Percentiles rank a stretch among this genome's conserved stretches.
Evolutionary conservation across 2,888 invertebrate genomes (phyloP).

Genomic region (Archips xylosteana): DNA sequence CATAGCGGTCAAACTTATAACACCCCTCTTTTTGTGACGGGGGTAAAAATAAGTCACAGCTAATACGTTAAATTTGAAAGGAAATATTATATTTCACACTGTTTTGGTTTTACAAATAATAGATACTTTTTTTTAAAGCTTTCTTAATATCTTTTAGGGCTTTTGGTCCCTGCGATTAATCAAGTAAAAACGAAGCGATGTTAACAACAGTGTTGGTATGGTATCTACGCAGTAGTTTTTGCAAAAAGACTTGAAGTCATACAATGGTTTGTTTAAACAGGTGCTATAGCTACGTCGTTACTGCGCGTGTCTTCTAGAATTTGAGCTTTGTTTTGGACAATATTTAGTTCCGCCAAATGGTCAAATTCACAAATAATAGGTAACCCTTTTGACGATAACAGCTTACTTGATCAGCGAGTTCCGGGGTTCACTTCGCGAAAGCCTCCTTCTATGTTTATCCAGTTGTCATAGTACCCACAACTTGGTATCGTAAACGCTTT

Average conservation of each 20-base stretch:
- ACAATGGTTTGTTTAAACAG: neutral
- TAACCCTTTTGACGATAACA: neutral
- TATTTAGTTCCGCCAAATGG: slow-evolving; percentile 5
- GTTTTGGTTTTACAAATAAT: no score
- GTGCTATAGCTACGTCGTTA: neutral
- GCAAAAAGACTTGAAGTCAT: neutral
- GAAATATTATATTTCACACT: no score
- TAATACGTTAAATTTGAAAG: no score
- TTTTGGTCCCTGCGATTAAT: neutral
- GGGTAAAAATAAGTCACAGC: no score
- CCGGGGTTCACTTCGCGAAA: neutral
- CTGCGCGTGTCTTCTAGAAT: neutral
- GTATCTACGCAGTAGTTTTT: slow-evolving; percentile 1
- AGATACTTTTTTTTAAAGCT: no score
- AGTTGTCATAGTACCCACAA: no score
- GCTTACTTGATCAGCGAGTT: neutral
- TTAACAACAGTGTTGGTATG: neutral
- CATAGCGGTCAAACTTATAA: no score
- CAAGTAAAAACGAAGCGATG: neutral
- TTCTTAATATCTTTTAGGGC: no score
- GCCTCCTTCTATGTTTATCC: no score
- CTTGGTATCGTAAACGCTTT: no score
- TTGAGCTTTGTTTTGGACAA: neutral
- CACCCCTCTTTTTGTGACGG: no score
- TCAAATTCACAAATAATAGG: neutral